Percentiles rank a stretch among this genome's conserved stretches.
phyloP scores from a whole-genome alignment of 2,113 vertebrate genomes.

The zebrafish (Danio rerio) region DNA sequence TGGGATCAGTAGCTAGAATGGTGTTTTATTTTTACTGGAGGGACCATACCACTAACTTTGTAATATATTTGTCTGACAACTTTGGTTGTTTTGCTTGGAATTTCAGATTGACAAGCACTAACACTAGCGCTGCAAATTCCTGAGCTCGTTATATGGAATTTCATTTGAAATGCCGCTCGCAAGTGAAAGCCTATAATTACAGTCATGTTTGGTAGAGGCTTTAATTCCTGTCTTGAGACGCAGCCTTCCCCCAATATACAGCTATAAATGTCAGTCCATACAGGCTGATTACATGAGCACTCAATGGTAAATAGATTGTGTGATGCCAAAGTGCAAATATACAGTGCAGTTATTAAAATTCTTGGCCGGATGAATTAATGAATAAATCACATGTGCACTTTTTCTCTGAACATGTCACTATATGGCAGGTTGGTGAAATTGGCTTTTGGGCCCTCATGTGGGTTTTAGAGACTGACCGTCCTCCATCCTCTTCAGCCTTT shows the following conservation, averaged over 20 bases:
- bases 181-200: conserved; percentile 40
- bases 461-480: conserved; percentile 42
- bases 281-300: conserved; percentile 2
- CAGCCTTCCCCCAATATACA: not conserved
- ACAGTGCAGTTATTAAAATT: not conserved
- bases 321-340: conserved; percentile 6
- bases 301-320: conserved; percentile 3
- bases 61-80: conserved; percentile 36
- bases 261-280: conserved; percentile 32
- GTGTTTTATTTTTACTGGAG: not conserved
- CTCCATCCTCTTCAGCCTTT: conserved; percentile 30
- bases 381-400: not conserved
- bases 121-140: conserved; percentile 29
- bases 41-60: conserved; percentile 9
- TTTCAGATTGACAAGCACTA: conserved; percentile 34
- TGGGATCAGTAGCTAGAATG: not conserved
- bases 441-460: not conserved
- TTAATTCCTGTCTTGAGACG: conserved; percentile 28
- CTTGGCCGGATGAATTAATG: not conserved
- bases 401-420: not conserved
- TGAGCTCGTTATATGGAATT: conserved; percentile 17
- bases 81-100: conserved; percentile 33
- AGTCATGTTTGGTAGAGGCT: conserved; percentile 31
- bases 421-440: not conserved
- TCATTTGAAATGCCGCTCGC: conserved; percentile 31